Percentiles rank a stretch among this genome's conserved stretches.
These are phyloP conservation scores for Gymnothorax javanicus DNA, from an alignment of 2,797 vertebrate genomes.

Conservation along the genomic window DNA sequence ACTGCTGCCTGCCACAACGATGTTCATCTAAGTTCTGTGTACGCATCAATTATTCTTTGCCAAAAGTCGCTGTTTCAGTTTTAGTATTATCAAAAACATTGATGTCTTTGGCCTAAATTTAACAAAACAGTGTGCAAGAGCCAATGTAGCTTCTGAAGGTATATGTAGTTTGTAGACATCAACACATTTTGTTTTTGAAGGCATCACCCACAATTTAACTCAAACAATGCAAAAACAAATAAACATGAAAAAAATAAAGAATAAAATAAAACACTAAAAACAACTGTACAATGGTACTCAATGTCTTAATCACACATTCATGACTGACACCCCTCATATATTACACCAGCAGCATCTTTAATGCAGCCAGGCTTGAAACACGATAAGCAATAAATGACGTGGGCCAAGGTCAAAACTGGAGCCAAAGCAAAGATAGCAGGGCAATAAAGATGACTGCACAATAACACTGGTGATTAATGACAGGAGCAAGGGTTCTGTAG, in stretches of 20 bases:
- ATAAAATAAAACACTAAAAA: no score
- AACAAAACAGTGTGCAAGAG: not conserved
- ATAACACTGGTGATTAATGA: not conserved
- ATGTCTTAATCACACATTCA: conserved; percentile 24
- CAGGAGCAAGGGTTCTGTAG: not conserved
- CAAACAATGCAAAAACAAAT: not conserved
- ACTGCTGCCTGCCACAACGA: not conserved
- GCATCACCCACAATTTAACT: not conserved
- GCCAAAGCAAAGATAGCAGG: not conserved
- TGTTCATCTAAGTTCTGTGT: not conserved
- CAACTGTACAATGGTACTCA: not conserved
- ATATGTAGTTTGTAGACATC: not conserved
- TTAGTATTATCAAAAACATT: not conserved
- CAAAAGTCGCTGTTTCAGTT: not conserved
- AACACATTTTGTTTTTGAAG: not conserved
- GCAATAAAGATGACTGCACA: not conserved
- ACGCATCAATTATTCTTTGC: not conserved
- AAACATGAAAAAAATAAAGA: not conserved
- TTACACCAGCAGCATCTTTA: conserved; percentile 21
- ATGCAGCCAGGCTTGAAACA: conserved; percentile 14
- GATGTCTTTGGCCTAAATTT: not conserved
- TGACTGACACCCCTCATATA: conserved; percentile 21
- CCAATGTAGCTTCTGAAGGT: not conserved
- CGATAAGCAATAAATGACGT: conserved; percentile 5
- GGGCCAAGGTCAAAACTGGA: not conserved